Conservation (phyloP, 2,113 vertebrate genomes). For the Dermatemys mawii region DNA sequence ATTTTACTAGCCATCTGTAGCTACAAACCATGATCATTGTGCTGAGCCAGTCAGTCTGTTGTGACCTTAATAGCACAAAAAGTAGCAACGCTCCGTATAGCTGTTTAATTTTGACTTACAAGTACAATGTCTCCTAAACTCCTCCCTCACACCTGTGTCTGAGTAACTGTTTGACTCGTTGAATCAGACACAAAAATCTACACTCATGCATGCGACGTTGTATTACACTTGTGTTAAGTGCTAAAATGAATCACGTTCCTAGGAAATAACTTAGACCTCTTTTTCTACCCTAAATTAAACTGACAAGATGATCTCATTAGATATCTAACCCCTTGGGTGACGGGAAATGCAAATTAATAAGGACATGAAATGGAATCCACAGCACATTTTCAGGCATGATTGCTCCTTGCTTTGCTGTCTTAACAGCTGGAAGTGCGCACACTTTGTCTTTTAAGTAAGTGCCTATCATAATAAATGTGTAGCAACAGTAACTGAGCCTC, state of each 20-base stretch:
- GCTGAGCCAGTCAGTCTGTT: not conserved
- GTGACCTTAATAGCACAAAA: not conserved
- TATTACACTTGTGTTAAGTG: not conserved
- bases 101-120: not conserved
- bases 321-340: not conserved
- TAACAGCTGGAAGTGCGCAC: not conserved
- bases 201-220: not conserved
- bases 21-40: not conserved
- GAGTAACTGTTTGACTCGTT: not conserved
- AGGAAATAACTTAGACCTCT: not conserved
- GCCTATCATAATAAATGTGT: not conserved
- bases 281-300: not conserved
- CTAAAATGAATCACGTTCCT: not conserved
- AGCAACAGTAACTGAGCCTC: constrained; percentile 1
- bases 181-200: not conserved
- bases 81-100: not conserved
- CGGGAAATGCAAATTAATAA: not conserved
- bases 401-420: not conserved
- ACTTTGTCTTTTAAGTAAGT: not conserved
- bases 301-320: constrained; percentile 6
- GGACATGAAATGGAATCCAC: constrained; percentile 7
- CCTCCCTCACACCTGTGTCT: not conserved
- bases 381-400: not conserved
- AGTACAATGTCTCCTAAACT: not conserved
- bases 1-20: not conserved